phyloP scores from a whole-genome alignment of 2,797 vertebrate species.

The Lophius americanus region DNA sequence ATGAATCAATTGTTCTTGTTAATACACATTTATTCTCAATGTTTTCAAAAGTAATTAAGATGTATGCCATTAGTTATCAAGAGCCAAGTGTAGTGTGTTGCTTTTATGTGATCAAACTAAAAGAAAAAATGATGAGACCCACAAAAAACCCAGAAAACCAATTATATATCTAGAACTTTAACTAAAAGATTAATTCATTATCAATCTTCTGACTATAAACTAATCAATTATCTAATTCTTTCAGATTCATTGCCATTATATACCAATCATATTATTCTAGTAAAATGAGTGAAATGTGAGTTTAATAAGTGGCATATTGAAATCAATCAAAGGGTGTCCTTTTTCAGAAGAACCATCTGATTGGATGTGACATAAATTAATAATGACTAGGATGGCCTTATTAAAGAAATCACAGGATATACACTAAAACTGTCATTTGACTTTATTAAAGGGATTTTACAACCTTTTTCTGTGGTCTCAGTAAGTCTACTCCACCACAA shows the following conservation, averaged over 20 bases:
- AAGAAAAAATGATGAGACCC: not conserved
- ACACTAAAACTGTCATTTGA: not conserved
- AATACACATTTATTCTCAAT: not conserved
- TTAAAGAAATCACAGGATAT: not conserved
- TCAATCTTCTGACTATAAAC: not conserved
- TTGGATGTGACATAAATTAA: not conserved
- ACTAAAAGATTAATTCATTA: not conserved
- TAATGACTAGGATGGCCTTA: not conserved
- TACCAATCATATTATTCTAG: not conserved
- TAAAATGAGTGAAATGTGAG: not conserved
- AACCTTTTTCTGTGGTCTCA: slow-evolving; percentile 27
- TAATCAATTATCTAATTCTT: not conserved
- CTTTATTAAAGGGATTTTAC: too few relatives aligned
- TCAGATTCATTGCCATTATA: not conserved
- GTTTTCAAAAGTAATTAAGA: too few relatives aligned
- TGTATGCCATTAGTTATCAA: too few relatives aligned
- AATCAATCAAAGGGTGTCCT: not conserved
- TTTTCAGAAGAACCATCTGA: not conserved
- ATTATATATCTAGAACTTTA: not conserved
- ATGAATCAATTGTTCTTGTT: not conserved
- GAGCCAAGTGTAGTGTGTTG: too few relatives aligned
- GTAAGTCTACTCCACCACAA: not conserved
- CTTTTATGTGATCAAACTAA: too few relatives aligned
- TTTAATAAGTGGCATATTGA: not conserved
- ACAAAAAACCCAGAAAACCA: not conserved